Percentiles rank a stretch among this genome's conserved stretches.
These are phyloP conservation scores for Rhinatrema bivittatum DNA, from an alignment of 2,797 vertebrate species.

Conservation along the genomic window DNA sequence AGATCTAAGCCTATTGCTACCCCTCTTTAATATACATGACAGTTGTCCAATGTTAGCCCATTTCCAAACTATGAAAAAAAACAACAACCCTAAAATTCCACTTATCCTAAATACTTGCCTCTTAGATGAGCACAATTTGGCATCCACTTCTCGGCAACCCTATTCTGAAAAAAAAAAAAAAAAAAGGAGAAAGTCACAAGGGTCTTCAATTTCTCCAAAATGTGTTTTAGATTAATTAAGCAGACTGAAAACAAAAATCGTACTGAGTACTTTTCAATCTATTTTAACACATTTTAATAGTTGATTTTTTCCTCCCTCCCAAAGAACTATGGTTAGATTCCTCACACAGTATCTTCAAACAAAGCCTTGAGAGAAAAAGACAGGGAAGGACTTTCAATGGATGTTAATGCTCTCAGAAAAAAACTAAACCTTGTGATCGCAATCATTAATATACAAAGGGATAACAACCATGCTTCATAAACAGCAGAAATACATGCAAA, in stretches of 20 bases:
- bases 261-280: too few species aligned
- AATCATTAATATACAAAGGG: conserved; percentile 21
- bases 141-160: conserved; percentile 12
- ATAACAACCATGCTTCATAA: conserved; percentile 17
- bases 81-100: too few species aligned
- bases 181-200: too few species aligned
- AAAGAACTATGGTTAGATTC: too few species aligned
- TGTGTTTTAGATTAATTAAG: too few species aligned
- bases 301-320: too few species aligned
- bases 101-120: conserved; percentile 30
- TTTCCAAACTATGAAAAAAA: neutral
- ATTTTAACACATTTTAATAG: fast-evolving
- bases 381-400: conserved; percentile 12
- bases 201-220: too few species aligned
- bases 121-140: conserved; percentile 11
- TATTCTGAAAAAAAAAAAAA: conserved; percentile 17
- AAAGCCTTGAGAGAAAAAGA: conserved; percentile 36
- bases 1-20: conserved; percentile 1
- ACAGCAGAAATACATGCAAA: neutral
- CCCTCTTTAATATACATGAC: neutral
- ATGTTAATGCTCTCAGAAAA: conserved; percentile 22
- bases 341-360: too few species aligned
- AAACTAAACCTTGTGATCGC: conserved; percentile 25
- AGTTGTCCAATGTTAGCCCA: too few species aligned
- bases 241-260: too few species aligned